phyloP scores from a whole-genome alignment of 2,888 invertebrate species.

The Mythimna loreyi region DNA sequence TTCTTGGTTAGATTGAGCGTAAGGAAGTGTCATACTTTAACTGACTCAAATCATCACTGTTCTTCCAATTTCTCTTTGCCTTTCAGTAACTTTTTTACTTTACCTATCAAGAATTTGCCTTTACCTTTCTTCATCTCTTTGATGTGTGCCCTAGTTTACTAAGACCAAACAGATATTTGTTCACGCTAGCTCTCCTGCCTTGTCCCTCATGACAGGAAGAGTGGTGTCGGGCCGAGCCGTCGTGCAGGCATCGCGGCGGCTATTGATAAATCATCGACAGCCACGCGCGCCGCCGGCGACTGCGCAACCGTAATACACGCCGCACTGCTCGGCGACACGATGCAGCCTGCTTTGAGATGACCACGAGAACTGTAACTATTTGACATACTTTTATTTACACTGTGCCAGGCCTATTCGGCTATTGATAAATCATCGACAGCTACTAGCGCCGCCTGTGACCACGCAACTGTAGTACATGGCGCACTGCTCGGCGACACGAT shows the following conservation, averaged over 20 bases:
- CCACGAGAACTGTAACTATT: slow-evolving; percentile 5
- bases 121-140: background rate
- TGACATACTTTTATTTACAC: no score
- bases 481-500: no score
- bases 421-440: no score
- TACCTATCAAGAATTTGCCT: background rate
- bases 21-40: background rate
- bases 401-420: no score
- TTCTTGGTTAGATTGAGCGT: no score
- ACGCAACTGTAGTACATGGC: no score
- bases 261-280: slow-evolving; percentile 88
- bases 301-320: slow-evolving; percentile 79
- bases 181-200: slow-evolving; percentile 65
- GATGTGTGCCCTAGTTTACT: slow-evolving; percentile 3
- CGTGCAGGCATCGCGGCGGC: slow-evolving; percentile 84
- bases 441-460: no score
- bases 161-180: background rate
- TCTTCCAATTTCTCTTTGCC: no score
- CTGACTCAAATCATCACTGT: background rate
- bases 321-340: slow-evolving; percentile 54
- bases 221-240: slow-evolving; percentile 77
- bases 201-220: slow-evolving; percentile 76
- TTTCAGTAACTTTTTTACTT: background rate
- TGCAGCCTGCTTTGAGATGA: slow-evolving; percentile 37
- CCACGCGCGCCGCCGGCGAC: slow-evolving; percentile 86